phyloP scores from a whole-genome alignment of 2,797 vertebrate genomes.

The Artibeus jamaicensis region DNA sequence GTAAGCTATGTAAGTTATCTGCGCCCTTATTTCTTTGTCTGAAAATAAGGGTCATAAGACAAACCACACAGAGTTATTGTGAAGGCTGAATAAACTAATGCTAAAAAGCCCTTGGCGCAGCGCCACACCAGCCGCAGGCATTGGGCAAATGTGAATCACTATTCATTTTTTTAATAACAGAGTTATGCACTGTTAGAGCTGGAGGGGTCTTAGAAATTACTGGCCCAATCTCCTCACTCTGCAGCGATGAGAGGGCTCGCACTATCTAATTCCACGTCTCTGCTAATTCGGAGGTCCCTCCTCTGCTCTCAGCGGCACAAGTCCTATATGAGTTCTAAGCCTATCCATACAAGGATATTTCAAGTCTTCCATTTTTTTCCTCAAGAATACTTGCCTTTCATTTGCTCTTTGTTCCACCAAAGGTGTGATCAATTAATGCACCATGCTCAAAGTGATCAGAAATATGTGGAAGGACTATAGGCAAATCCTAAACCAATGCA shows the following conservation, averaged over 20 bases:
- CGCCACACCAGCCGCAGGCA: not conserved
- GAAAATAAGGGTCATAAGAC: not conserved
- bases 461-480: not conserved
- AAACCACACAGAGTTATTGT: not conserved
- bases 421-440: not conserved
- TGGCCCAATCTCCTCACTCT: not conserved
- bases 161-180: constrained; percentile 8
- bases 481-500: not conserved
- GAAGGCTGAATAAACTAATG: not conserved
- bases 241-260: not conserved
- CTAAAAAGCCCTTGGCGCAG: constrained; percentile 13
- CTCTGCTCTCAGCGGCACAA: not conserved
- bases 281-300: not conserved
- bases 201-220: not conserved
- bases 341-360: not conserved
- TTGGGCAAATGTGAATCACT: not conserved
- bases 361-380: not conserved
- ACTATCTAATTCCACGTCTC: not conserved
- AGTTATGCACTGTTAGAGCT: not conserved
- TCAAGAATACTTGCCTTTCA: not conserved
- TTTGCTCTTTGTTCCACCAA: not conserved
- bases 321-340: not conserved
- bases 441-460: not conserved
- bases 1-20: not conserved
- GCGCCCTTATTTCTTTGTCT: not conserved